phyloP scores from a whole-genome alignment of 2,888 invertebrate genomes.

The Drosophila hawaiiensis region DNA sequence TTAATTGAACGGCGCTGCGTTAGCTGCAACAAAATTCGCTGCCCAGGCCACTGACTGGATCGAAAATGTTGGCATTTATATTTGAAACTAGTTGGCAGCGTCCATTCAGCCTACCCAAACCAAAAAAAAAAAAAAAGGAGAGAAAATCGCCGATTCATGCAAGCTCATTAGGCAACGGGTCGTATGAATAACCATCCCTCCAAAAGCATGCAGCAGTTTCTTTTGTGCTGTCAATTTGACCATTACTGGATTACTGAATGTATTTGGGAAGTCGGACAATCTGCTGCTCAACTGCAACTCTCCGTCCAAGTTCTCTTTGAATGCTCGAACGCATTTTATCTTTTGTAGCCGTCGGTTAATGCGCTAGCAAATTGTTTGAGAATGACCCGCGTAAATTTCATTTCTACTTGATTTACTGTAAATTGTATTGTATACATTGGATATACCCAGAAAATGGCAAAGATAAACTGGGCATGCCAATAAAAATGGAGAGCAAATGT shows the following conservation, averaged over 20 bases:
- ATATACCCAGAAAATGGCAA: neutral
- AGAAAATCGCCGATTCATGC: conserved; percentile 68
- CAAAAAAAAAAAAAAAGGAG: conserved; percentile 8
- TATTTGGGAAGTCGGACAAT: conserved; percentile 2
- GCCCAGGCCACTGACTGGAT: conserved; percentile 36
- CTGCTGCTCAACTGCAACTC: conserved; percentile 24
- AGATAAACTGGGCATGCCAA: conserved; percentile 37
- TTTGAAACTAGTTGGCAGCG: conserved; percentile 59
- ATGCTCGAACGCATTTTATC: conserved; percentile 72
- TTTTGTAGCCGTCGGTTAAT: conserved; percentile 61
- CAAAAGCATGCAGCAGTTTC: conserved; percentile 32
- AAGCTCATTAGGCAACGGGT: conserved; percentile 73
- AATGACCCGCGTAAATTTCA: conserved; percentile 79
- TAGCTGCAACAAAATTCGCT: conserved; percentile 25
- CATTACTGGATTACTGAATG: conserved; percentile 42
- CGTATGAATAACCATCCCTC: conserved; percentile 44
- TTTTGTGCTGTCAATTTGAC: conserved; percentile 35
- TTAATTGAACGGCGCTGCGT: conserved; percentile 71
- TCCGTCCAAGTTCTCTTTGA: conserved; percentile 37
- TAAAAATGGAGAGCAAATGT: conserved; percentile 47
- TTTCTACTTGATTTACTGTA: conserved; percentile 75
- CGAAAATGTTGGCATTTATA: conserved; percentile 69
- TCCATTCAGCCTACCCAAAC: conserved; percentile 25
- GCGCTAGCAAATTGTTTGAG: conserved; percentile 75
- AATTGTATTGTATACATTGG: conserved; percentile 60